A percentile compares a stretch with the other conserved stretches of the same genome.
These are phyloP conservation scores for Spheniscus humboldti DNA, from an alignment of 2,797 vertebrate species.

Conservation along the genomic window DNA sequence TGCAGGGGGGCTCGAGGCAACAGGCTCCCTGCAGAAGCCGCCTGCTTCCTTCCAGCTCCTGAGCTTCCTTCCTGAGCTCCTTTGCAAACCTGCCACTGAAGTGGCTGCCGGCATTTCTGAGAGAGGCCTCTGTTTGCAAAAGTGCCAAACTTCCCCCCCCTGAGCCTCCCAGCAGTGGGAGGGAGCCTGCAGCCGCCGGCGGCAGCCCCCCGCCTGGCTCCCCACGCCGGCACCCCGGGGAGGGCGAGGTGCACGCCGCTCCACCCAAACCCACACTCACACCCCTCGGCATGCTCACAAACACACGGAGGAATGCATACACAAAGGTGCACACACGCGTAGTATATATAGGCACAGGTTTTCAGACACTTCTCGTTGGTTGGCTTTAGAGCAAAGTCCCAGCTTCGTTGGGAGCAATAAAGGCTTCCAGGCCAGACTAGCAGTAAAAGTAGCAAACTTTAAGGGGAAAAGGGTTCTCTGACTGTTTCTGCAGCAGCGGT, in stretches of 20 bases:
- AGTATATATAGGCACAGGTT: neutral
- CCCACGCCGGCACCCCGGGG: neutral
- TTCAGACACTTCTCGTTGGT: neutral
- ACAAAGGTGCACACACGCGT: neutral
- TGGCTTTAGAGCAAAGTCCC: neutral
- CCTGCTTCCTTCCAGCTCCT: neutral
- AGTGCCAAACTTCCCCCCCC: neutral
- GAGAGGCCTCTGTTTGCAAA: conserved; percentile 36
- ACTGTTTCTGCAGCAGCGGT: neutral
- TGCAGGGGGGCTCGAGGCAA: accelerated
- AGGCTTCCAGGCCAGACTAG: conserved; percentile 1
- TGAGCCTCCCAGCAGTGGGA: neutral
- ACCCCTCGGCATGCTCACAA: neutral
- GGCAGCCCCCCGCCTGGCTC: neutral
- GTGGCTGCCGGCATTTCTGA: neutral
- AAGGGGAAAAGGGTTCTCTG: neutral
- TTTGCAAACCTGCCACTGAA: neutral
- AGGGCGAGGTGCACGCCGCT: neutral
- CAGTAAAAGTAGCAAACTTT: conserved; percentile 46
- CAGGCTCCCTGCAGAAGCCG: neutral
- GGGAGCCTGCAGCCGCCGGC: neutral
- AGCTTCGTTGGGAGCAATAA: neutral
- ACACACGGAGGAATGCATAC: neutral
- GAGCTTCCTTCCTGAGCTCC: neutral
- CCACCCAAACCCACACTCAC: neutral